Evolutionary conservation across 2,888 invertebrate genomes (phyloP).

Genomic region (Octonoba sinensis): DNA sequence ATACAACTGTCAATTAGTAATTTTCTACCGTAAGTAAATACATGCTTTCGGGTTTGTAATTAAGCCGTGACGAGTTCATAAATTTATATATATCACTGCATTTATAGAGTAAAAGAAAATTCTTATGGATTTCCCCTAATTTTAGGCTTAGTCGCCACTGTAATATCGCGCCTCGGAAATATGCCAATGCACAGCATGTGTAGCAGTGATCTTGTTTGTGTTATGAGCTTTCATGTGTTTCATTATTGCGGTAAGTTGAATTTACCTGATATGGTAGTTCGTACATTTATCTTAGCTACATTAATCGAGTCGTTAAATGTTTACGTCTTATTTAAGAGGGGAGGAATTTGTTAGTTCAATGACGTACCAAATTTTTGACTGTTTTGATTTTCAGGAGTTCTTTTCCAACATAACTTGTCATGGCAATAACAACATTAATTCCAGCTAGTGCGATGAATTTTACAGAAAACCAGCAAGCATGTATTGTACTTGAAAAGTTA

Average conservation of each 20-base stretch:
- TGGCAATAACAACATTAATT: constrained; percentile 79
- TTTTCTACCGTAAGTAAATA: constrained; percentile 19
- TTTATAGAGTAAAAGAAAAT: constrained; percentile 42
- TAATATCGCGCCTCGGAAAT: constrained; percentile 20
- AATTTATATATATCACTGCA: constrained; percentile 16
- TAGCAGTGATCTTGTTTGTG: too few relatives aligned
- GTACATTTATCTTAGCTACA: background rate
- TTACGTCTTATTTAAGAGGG: background rate
- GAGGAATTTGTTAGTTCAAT: background rate
- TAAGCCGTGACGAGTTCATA: background rate
- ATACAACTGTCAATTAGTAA: too few relatives aligned
- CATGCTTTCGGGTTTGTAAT: constrained; percentile 47
- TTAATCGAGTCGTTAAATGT: constrained; percentile 10
- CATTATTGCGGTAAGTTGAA: background rate
- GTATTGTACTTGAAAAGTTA: constrained; percentile 62
- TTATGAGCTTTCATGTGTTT: too few relatives aligned
- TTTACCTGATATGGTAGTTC: background rate
- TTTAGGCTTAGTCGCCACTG: constrained; percentile 60
- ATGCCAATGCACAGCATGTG: background rate
- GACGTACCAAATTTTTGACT: background rate
- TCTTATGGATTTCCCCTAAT: constrained; percentile 51
- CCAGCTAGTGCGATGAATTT: constrained; percentile 69
- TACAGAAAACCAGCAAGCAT: constrained; percentile 64
- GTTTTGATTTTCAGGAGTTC: too few relatives aligned
- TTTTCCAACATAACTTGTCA: background rate